Evolutionary conservation across 2,113 vertebrate species (phyloP).

Genomic region (Xenopus laevis): DNA sequence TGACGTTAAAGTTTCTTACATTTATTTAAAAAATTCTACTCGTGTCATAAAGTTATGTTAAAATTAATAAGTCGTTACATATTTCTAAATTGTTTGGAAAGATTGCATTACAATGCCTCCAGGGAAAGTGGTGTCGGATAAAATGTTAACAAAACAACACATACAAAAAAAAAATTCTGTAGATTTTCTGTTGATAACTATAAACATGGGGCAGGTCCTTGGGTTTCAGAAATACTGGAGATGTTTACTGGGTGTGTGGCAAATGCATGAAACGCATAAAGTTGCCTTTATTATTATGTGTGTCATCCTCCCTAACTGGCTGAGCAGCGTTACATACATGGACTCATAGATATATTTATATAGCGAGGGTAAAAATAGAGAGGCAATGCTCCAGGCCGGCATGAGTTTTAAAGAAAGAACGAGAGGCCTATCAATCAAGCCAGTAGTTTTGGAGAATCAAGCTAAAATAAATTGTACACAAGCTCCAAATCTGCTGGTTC

Average conservation of each 20-base stretch:
- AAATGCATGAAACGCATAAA: constrained; percentile 24
- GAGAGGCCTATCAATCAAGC: not conserved
- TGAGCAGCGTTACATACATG: constrained; percentile 8
- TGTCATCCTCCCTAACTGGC: constrained; percentile 20
- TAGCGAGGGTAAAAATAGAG: not conserved
- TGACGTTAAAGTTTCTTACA: too few relatives aligned
- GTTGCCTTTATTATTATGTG: constrained; percentile 26
- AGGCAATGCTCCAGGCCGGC: not conserved
- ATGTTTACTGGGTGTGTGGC: constrained; percentile 22
- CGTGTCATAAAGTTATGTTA: too few relatives aligned
- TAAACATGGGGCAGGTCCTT: too few relatives aligned
- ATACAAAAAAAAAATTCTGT: too few relatives aligned
- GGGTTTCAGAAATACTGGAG: not conserved
- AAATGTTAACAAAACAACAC: too few relatives aligned
- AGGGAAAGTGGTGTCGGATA: too few relatives aligned
- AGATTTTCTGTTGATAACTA: too few relatives aligned
- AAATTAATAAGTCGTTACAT: too few relatives aligned
- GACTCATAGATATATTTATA: not conserved
- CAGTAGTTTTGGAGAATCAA: too few relatives aligned
- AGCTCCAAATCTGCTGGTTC: constrained; percentile 11
- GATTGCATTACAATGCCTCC: too few relatives aligned
- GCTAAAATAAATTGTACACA: not conserved
- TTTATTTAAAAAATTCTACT: too few relatives aligned
- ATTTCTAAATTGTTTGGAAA: too few relatives aligned
- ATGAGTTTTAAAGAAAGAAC: not conserved